Percentiles rank a stretch among this genome's conserved stretches.
Conservation (phyloP, 1,140 invertebrate genomes). For the Bemisia tabaci region DNA sequence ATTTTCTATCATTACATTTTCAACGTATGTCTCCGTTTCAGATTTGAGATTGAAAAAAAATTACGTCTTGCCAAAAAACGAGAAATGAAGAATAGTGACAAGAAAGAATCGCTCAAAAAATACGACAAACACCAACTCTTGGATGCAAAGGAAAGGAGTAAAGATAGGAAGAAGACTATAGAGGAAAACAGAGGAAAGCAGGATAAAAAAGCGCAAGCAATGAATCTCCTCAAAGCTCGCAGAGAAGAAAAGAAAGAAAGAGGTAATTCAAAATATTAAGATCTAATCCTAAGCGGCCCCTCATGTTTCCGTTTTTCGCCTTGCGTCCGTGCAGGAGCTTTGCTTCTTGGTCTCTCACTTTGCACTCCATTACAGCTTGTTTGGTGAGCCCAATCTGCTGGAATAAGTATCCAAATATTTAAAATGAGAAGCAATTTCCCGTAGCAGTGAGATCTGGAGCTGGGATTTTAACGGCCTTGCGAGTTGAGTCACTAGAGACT, state of each 20-base stretch:
- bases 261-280: constrained; percentile 28
- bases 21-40: constrained; percentile 29
- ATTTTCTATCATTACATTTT: too few species aligned
- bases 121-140: constrained; percentile 34
- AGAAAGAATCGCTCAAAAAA: constrained; percentile 30
- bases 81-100: constrained; percentile 49
- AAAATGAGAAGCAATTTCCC: too few species aligned
- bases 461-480: too few species aligned
- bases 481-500: too few species aligned
- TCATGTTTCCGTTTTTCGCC: too few species aligned
- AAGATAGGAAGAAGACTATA: constrained; percentile 83
- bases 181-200: constrained; percentile 67
- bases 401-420: too few species aligned
- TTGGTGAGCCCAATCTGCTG: too few species aligned
- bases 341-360: too few species aligned
- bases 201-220: constrained; percentile 80
- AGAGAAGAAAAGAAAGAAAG: constrained; percentile 68
- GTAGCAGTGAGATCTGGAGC: too few species aligned
- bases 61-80: constrained; percentile 71
- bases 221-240: constrained; percentile 77
- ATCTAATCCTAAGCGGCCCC: too few species aligned
- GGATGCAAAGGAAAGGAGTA: constrained; percentile 63
- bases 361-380: too few species aligned
- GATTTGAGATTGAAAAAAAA: constrained; percentile 95
- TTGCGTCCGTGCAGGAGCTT: too few species aligned